Conservation (phyloP, 2,113 vertebrate genomes). For the Ophthalmolycus amberensis region DNA sequence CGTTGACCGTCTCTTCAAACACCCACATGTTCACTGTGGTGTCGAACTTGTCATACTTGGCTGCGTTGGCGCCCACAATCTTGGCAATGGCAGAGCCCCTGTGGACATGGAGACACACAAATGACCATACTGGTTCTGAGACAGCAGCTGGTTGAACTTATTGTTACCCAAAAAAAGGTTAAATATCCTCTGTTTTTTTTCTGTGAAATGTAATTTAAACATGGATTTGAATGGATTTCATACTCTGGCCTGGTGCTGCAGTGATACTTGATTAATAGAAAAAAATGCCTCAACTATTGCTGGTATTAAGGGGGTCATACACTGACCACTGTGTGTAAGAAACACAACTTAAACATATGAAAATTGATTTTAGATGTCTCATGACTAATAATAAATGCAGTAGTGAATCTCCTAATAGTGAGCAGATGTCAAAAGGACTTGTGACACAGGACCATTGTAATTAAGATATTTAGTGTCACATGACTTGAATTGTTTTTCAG, state of each 20-base stretch:
- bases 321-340: neutral
- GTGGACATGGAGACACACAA: constrained; percentile 30
- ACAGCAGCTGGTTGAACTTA: constrained; percentile 1
- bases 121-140: neutral
- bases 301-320: neutral
- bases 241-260: neutral
- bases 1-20: constrained; percentile 91
- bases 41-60: constrained; percentile 87
- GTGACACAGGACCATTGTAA: neutral
- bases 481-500: constrained; percentile 6
- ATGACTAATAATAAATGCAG: neutral
- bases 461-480: neutral
- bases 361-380: neutral
- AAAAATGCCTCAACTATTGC: neutral
- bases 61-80: constrained; percentile 91
- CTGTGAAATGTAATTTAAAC: neutral
- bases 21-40: constrained; percentile 95
- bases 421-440: neutral
- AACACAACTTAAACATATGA: neutral
- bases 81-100: constrained; percentile 98
- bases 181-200: neutral
- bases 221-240: neutral
- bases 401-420: neutral
- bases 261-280: neutral
- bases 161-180: neutral